Evolutionary conservation across 2,113 vertebrate genomes (phyloP), one percentile per base, ranked within the genome.

Genomic region (Perca flavescens): DNA sequence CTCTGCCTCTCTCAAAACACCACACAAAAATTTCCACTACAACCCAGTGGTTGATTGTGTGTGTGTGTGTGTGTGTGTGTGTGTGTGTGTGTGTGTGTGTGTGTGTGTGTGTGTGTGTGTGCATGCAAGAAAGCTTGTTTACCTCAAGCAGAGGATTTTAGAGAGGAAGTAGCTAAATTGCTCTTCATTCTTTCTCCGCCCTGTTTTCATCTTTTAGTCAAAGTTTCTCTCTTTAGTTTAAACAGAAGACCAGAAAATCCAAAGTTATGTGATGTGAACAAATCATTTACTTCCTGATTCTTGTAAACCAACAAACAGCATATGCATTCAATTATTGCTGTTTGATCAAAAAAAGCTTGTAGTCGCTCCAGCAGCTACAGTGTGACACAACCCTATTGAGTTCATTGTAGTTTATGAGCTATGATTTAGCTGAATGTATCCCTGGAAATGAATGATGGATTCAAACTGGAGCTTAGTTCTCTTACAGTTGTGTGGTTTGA

Each of bases 21-120:
- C 49, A 66, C 36, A 40, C 36, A 65, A 28, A 65, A 58, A 31
- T 60, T 74, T 81, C 79, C 70, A 74, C 16, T n/a, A 61, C 54
- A 57, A 49, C 28, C 22, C 25, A 61, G 17, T 61, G 34, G 22
- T 11, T 70, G 28, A 5, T 34, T 67, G 16, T 52, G 78, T 25
- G 25, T 50, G 46, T 36, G 22, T 56, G 19, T n/a, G 17, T 54
- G n/a, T 14, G 54, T 4, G 5, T 34, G 34, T 34, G 34, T 34
- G 31, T 31, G 31, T 31, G 31, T 31, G 31, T 31, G 31, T 31
- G 31, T 31, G 31, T 31, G 31, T 31, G 31, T 31, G 31, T 31
- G 31, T 31, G 31, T 31, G 31, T 31, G 31, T 31, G 31, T 31
- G 28, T 31, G 28, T 36, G 22, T 56, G 1, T 40, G 36, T 40